Evolutionary conservation across 2,888 invertebrate species (phyloP), one percentile per base, ranked within the genome.

Genomic region (Orthonevra nobilis): DNA sequence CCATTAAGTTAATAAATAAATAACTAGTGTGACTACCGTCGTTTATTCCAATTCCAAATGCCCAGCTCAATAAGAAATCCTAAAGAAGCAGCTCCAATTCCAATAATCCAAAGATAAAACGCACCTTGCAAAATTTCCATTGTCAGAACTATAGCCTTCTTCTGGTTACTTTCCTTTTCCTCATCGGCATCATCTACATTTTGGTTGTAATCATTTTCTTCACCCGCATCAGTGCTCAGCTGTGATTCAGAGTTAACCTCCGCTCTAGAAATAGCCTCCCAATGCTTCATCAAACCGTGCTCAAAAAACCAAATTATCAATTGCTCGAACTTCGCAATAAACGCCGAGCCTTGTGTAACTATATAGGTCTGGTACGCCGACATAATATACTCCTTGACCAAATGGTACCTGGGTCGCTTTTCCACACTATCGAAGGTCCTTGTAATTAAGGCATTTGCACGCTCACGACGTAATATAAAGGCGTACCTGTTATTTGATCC

Each of bases 101-200:
- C 87, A 60, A 84, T 82, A 1, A 83, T n/a, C 87, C 86, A 87
- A 0, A 87, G 64, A 81, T 85, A 87, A 42, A 87, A 87, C 2
- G 86, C 85, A 2, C 88, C 87, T 34, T 87, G 87, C 4, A 87
- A 50, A 6, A 86, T 85, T 5, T 85, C 82, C 77, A 87, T 44
- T 17, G 83, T 85, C 9, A 87, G 61, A 0, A 84, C 85, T 0
- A 86, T 38, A 2, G 48, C 85, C 6, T 82, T 83, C 36, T 83
- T 83, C n/a, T n/a, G n/a, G n/a, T n/a, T n/a, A n/a, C n/a, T n/a
- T 17, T 26, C 17, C 6, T 12, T 12, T 42, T 23, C n/a, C n/a
- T n/a, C n/a, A n/a, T n/a, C 10, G 3, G 5, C 10, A 2, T n/a
- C 5, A 14, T 30, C 30, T 0, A 1, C 17, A 2, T 26, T 1